phyloP scores from a whole-genome alignment of 1,140 invertebrate genomes.

The Drosophila nannoptera region DNA sequence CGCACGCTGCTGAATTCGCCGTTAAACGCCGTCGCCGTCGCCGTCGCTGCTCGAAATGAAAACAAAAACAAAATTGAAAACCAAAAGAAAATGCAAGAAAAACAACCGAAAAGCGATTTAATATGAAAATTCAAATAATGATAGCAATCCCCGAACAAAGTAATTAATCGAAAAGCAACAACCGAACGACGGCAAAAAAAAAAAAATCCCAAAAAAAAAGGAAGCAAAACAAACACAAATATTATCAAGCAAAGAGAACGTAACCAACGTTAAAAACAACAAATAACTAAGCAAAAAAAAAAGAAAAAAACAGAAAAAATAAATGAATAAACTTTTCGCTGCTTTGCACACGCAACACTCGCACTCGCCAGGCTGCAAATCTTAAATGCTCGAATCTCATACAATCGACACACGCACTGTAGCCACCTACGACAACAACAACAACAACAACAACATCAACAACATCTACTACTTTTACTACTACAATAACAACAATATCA shows the following conservation, averaged over 20 bases:
- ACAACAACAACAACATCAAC: slow-evolving; percentile 39
- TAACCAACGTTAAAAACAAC: neutral
- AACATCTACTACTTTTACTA: slow-evolving; percentile 34
- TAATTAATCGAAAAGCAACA: slow-evolving; percentile 17
- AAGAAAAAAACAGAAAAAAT: neutral
- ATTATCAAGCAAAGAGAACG: slow-evolving; percentile 3
- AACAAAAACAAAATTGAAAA: slow-evolving; percentile 4
- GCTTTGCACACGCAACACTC: slow-evolving; percentile 62
- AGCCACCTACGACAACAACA: slow-evolving; percentile 37
- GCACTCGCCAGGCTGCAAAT: slow-evolving; percentile 52
- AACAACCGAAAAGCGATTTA: slow-evolving; percentile 2
- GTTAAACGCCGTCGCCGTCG: slow-evolving; percentile 37
- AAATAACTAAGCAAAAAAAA: slow-evolving; percentile 2
- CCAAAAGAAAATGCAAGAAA: slow-evolving; percentile 6
- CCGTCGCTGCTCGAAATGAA: slow-evolving; percentile 30
- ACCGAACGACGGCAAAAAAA: slow-evolving; percentile 8
- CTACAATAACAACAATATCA: slow-evolving; percentile 24
- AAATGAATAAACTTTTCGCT: slow-evolving; percentile 29
- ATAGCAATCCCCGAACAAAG: slow-evolving; percentile 28
- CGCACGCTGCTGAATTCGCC: slow-evolving; percentile 36
- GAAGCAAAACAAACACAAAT: neutral
- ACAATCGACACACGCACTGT: slow-evolving; percentile 43
- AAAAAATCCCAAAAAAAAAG: slow-evolving; percentile 22
- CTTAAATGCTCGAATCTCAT: slow-evolving; percentile 40
- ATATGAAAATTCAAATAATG: slow-evolving; percentile 5